These are phyloP conservation scores for Chrysopa pallens DNA, from an alignment of 1,140 invertebrate genomes.

Conservation along the genomic window DNA sequence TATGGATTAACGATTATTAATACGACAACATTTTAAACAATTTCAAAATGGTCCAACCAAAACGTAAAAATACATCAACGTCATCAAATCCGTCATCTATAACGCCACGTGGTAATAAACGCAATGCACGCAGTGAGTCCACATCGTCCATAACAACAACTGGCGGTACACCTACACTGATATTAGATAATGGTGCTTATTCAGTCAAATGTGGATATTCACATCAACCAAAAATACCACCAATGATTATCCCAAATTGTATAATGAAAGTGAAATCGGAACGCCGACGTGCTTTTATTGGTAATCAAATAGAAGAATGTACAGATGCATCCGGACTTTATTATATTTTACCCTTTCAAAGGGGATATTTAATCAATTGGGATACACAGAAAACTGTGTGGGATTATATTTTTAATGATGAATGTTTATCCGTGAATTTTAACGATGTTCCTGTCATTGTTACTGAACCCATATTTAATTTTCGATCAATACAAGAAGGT, in stretches of 20 bases:
- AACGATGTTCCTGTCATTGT: conserved; percentile 65
- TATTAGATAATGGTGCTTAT: conserved; percentile 79
- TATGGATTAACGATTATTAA: too few species aligned
- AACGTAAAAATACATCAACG: too few species aligned
- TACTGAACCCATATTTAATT: conserved; percentile 92
- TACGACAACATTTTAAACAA: too few species aligned
- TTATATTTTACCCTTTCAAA: conserved; percentile 88
- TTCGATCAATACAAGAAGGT: conserved; percentile 79
- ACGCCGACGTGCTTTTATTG: conserved; percentile 79
- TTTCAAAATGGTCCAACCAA: too few species aligned
- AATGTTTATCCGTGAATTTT: conserved; percentile 62
- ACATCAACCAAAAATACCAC: conserved; percentile 37
- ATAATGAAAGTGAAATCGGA: conserved; percentile 98
- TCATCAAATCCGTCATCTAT: too few species aligned
- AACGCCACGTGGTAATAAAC: too few species aligned
- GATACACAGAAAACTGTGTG: conserved; percentile 90
- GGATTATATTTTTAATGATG: conserved; percentile 89
- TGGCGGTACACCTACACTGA: conserved; percentile 20
- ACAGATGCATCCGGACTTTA: conserved; percentile 87
- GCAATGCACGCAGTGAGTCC: too few species aligned
- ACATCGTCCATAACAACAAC: too few species aligned
- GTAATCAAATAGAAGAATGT: conserved; percentile 88
- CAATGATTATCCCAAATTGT: conserved; percentile 77
- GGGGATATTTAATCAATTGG: conserved; percentile 90
- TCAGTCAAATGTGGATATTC: conserved; percentile 68